A percentile compares a stretch with the other conserved stretches of the same genome.
phyloP scores from a whole-genome alignment of 2,113 vertebrate genomes.

The Myotis davidii region DNA sequence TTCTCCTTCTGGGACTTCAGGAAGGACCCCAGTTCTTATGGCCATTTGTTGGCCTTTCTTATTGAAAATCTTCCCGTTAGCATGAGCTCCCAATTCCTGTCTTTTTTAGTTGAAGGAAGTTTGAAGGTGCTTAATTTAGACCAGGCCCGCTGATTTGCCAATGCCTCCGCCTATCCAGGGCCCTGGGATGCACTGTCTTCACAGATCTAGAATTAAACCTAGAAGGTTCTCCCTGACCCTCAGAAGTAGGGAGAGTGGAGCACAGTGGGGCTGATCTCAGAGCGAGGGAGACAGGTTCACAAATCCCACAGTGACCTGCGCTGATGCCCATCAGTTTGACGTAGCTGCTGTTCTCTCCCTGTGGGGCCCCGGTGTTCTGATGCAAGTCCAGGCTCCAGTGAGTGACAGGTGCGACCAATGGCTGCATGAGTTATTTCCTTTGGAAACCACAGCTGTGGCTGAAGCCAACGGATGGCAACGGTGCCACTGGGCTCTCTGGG shows the following conservation, averaged over 20 bases:
- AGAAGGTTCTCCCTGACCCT: conserved; percentile 4
- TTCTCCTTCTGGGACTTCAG: background rate
- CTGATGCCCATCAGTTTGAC: conserved; percentile 30
- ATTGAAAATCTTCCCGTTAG: conserved; percentile 7
- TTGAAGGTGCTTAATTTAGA: conserved; percentile 9
- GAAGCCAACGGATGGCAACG: conserved; percentile 78
- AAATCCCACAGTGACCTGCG: background rate
- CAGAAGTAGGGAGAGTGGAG: background rate
- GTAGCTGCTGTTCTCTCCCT: conserved; percentile 56
- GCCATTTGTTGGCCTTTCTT: conserved; percentile 18
- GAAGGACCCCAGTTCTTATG: background rate
- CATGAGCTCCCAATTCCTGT: background rate
- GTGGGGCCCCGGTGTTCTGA: conserved; percentile 66
- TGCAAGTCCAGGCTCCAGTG: conserved; percentile 71
- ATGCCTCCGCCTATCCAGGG: background rate
- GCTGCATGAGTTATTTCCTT: conserved; percentile 79
- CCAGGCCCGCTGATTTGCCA: background rate
- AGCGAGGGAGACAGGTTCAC: background rate
- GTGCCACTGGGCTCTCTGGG: conserved; percentile 69
- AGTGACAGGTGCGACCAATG: conserved; percentile 81
- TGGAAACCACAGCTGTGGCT: conserved; percentile 82
- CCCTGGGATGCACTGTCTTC: background rate
- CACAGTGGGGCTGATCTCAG: background rate
- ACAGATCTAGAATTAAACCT: background rate
- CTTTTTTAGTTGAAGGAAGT: conserved; percentile 17